Percentiles rank a stretch among this genome's conserved stretches.
phyloP scores from a whole-genome alignment of 2,888 invertebrate genomes.

The Acanthosepion pharaonis region DNA sequence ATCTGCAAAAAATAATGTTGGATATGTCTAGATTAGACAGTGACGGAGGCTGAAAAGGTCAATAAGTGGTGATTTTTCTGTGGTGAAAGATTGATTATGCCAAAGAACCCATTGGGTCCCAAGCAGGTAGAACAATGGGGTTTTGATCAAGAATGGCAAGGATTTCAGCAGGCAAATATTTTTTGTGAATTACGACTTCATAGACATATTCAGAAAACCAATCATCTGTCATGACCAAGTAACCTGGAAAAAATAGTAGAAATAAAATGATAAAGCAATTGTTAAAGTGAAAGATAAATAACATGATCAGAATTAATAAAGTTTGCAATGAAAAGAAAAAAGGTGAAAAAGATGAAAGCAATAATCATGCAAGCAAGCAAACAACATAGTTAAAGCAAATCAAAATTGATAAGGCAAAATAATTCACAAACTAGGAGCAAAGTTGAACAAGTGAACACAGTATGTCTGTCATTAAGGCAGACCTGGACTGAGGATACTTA shows the following conservation, averaged over 20 bases:
- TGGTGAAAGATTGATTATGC: conserved; percentile 54
- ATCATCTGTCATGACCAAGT: conserved; percentile 85
- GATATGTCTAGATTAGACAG: not conserved
- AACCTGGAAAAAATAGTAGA: conserved; percentile 76
- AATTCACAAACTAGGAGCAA: no score
- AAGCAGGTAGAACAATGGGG: conserved; percentile 87
- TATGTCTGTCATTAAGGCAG: no score
- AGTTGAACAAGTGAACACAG: no score
- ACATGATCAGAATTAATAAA: no score
- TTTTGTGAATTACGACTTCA: conserved; percentile 91
- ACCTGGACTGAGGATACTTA: no score
- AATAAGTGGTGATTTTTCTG: not conserved
- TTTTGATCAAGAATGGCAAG: conserved; percentile 84
- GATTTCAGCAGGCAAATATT: conserved; percentile 84
- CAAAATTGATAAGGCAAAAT: no score
- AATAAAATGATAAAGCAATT: not conserved
- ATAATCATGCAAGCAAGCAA: no score
- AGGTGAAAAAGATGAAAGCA: no score
- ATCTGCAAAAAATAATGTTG: conserved; percentile 9
- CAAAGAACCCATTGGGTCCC: conserved; percentile 91
- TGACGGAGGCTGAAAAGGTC: not conserved
- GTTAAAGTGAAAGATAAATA: no score
- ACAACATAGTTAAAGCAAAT: no score
- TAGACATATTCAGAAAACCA: conserved; percentile 82
- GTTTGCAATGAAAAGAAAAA: no score